These are phyloP conservation scores for Tragulus kanchil DNA, from an alignment of 2,113 vertebrate genomes.

Conservation along the genomic window DNA sequence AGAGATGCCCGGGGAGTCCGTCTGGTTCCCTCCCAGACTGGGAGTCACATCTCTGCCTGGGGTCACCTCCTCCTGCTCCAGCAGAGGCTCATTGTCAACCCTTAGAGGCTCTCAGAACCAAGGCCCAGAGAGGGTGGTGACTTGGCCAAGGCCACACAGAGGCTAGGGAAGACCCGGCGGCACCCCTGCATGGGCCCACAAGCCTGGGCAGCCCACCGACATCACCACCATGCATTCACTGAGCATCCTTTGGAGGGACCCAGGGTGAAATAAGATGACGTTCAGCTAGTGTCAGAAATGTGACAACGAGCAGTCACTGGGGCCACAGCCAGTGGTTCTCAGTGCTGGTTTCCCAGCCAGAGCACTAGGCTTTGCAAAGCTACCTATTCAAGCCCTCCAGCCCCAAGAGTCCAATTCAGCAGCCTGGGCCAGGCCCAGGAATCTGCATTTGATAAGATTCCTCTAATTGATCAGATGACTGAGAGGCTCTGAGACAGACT, in stretches of 20 bases:
- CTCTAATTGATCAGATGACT: neutral
- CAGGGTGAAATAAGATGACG: neutral
- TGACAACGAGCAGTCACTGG: neutral
- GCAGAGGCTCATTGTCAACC: neutral
- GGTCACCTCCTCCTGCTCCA: neutral
- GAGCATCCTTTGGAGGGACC: neutral
- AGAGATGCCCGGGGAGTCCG: neutral
- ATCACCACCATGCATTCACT: neutral
- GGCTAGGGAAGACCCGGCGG: neutral
- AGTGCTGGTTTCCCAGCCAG: neutral
- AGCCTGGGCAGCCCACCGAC: neutral
- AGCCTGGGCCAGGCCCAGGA: neutral
- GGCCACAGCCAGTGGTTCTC: neutral
- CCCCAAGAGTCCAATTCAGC: fast-evolving
- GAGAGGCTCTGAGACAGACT: neutral
- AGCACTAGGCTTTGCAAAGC: neutral
- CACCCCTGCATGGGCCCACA: neutral
- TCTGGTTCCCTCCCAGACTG: neutral
- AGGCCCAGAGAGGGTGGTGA: neutral
- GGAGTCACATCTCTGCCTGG: neutral
- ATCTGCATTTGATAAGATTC: neutral
- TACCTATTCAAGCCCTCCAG: neutral
- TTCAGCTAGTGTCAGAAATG: neutral
- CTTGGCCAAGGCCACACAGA: neutral
- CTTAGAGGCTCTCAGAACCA: neutral